A percentile compares a stretch with the other conserved stretches of the same genome.
Conservation (phyloP, 2,113 vertebrate species). For the Hydrochoerus hydrochaeris region DNA sequence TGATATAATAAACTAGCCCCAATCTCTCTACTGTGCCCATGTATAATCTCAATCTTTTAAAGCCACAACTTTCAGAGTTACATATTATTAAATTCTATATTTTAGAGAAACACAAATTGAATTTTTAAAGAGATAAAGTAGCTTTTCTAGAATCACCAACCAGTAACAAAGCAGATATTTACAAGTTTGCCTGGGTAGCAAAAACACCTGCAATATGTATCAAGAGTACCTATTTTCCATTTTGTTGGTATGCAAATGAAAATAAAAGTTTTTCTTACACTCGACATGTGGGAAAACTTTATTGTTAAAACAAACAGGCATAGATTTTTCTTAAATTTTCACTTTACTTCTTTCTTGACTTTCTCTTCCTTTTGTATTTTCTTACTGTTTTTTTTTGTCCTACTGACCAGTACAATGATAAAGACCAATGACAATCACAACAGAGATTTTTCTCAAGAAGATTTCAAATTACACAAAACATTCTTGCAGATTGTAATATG, state of each 20-base stretch:
- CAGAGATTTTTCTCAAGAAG: neutral
- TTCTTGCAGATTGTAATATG: neutral
- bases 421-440: neutral
- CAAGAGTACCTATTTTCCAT: neutral
- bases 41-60: neutral
- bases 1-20: neutral
- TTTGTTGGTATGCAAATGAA: neutral
- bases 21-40: neutral
- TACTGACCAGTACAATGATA: neutral
- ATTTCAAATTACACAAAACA: neutral
- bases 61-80: neutral
- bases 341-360: neutral
- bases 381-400: neutral
- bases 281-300: neutral
- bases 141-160: conserved; percentile 23
- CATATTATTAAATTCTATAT: neutral
- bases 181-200: neutral
- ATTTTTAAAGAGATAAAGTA: neutral
- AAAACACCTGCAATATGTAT: neutral
- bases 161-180: neutral
- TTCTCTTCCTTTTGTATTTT: neutral
- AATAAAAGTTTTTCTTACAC: neutral
- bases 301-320: neutral
- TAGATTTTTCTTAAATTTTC: neutral
- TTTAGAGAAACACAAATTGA: neutral